phyloP scores from a whole-genome alignment of 2,888 invertebrate species.

The Phengaris arion region DNA sequence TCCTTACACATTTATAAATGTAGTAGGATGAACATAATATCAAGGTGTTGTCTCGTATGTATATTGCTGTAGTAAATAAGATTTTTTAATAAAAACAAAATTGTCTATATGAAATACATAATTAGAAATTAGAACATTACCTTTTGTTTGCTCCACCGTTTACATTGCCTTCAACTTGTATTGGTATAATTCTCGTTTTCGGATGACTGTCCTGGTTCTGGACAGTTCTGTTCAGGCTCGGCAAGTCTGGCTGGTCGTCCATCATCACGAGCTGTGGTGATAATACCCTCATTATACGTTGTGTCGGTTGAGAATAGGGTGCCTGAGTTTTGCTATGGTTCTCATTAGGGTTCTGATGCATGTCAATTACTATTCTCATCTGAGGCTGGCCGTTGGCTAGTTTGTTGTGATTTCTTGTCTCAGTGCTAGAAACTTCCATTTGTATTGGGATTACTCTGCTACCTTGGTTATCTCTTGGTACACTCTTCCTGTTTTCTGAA shows the following conservation, averaged over 20 bases:
- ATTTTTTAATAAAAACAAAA: too few relatives aligned
- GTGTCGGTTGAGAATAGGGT: slow-evolving; percentile 71
- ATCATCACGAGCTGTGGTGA: slow-evolving; percentile 75
- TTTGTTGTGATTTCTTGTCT: slow-evolving; percentile 55
- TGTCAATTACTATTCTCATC: slow-evolving; percentile 70
- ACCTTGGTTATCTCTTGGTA: slow-evolving; percentile 64
- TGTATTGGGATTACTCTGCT: slow-evolving; percentile 83
- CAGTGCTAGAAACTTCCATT: slow-evolving; percentile 77
- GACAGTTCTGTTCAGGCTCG: slow-evolving; percentile 60
- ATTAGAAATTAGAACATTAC: slow-evolving; percentile 42
- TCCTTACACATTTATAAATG: too few relatives aligned
- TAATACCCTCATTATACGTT: slow-evolving; percentile 74
- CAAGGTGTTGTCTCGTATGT: too few relatives aligned
- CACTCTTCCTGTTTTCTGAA: slow-evolving; percentile 69
- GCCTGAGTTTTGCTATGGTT: slow-evolving; percentile 46
- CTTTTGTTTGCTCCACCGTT: slow-evolving; percentile 66
- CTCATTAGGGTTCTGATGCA: slow-evolving; percentile 60
- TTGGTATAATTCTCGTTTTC: slow-evolving; percentile 81
- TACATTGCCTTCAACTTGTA: slow-evolving; percentile 76
- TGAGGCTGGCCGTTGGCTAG: slow-evolving; percentile 60
- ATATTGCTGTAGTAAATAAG: too few relatives aligned
- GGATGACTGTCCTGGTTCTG: slow-evolving; percentile 61
- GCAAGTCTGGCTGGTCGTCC: slow-evolving; percentile 69
- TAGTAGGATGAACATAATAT: too few relatives aligned
- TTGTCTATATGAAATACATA: too few relatives aligned